These are phyloP conservation scores for Sthenelais limicola DNA, from an alignment of 2,888 invertebrate species.

Conservation along the genomic window DNA sequence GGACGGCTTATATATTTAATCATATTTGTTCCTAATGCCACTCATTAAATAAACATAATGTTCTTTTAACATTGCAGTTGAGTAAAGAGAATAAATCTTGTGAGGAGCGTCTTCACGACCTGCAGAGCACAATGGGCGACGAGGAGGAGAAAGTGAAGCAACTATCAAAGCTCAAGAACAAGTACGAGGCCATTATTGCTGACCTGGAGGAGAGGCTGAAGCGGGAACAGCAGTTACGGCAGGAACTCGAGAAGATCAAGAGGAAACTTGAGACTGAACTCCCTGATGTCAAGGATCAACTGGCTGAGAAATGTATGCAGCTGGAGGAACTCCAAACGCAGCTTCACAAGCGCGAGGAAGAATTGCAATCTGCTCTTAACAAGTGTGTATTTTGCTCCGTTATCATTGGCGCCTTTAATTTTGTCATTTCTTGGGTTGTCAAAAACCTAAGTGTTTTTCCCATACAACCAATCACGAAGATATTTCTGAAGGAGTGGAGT, in stretches of 20 bases:
- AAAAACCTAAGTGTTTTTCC: too few relatives aligned
- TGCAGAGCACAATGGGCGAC: slow-evolving; percentile 93
- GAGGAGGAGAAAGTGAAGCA: slow-evolving; percentile 92
- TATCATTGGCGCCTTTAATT: too few relatives aligned
- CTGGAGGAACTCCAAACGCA: slow-evolving; percentile 92
- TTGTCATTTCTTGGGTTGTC: too few relatives aligned
- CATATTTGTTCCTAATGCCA: too few relatives aligned
- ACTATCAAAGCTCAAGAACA: slow-evolving; percentile 86
- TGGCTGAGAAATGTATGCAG: slow-evolving; percentile 84
- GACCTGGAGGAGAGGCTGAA: slow-evolving; percentile 93
- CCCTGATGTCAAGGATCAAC: slow-evolving; percentile 90
- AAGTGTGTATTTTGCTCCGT: too few relatives aligned
- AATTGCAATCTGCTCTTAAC: slow-evolving; percentile 87
- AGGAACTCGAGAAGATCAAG: slow-evolving; percentile 93
- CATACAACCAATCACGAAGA: too few relatives aligned
- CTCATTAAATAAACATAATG: neutral
- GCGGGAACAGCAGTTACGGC: slow-evolving; percentile 91
- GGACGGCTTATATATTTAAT: too few relatives aligned
- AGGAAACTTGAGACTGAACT: slow-evolving; percentile 77
- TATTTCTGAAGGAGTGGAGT: too few relatives aligned
- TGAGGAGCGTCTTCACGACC: slow-evolving; percentile 93
- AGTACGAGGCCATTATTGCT: slow-evolving; percentile 94
- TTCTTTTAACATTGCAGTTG: slow-evolving; percentile 74
- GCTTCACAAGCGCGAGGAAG: slow-evolving; percentile 92
- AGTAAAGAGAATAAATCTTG: slow-evolving; percentile 94